phyloP scores from a whole-genome alignment of 2,113 vertebrate genomes.

The Eulemur rufifrons region DNA sequence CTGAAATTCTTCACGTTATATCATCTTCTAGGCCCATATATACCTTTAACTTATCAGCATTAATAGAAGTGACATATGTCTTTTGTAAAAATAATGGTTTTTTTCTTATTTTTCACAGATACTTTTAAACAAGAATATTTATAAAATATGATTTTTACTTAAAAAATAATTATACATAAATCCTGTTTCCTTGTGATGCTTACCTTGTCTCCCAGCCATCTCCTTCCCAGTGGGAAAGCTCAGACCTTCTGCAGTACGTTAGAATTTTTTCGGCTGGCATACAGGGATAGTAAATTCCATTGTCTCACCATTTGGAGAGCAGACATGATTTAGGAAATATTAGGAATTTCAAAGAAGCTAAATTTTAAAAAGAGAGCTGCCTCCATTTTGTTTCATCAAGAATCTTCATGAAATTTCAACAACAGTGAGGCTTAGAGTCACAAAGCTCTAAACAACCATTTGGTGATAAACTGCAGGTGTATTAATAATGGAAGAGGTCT shows the following conservation, averaged over 20 bases:
- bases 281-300: not conserved
- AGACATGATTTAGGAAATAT: conserved; percentile 3
- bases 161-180: not conserved
- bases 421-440: not conserved
- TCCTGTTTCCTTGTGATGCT: not conserved
- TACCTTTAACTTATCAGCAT: conserved; percentile 31
- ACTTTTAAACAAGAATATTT: not conserved
- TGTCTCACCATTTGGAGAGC: not conserved
- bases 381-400: not conserved
- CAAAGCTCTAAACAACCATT: not conserved
- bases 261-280: not conserved
- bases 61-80: not conserved
- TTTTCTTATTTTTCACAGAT: not conserved
- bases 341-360: not conserved
- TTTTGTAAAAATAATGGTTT: not conserved
- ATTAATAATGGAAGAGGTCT: not conserved
- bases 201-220: not conserved
- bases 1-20: not conserved
- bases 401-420: not conserved
- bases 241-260: not conserved
- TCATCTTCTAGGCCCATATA: not conserved
- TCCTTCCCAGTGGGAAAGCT: not conserved
- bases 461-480: not conserved
- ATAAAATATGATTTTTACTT: not conserved
- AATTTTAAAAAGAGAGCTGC: not conserved